These are phyloP conservation scores for Otolemur crassicaudatus DNA, from an alignment of 2,797 vertebrate species.

Conservation along the genomic window DNA sequence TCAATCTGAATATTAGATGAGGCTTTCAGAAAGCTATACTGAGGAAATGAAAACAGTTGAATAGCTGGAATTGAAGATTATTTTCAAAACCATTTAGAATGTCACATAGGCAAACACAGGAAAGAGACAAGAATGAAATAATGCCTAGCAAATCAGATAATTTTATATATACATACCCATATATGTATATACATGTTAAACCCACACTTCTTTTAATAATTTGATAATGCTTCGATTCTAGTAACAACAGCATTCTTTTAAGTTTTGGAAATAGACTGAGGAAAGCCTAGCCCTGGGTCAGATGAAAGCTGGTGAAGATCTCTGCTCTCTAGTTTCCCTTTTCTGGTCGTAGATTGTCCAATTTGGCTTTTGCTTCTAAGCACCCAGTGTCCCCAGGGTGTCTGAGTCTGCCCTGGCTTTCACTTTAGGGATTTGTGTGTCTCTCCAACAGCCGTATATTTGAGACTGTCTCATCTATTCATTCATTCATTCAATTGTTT, in stretches of 20 bases:
- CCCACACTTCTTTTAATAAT: constrained; percentile 23
- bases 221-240: neutral
- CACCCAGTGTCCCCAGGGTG: neutral
- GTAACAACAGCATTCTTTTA: neutral
- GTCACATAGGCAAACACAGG: constrained; percentile 36
- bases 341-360: neutral
- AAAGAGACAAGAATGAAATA: constrained; percentile 43
- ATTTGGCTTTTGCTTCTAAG: neutral
- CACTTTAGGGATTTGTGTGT: neutral
- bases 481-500: neutral
- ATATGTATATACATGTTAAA: neutral
- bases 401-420: neutral
- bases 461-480: neutral
- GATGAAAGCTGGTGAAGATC: neutral
- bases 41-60: constrained; percentile 55
- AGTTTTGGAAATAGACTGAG: constrained; percentile 18
- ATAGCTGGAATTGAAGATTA: constrained; percentile 61
- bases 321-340: neutral
- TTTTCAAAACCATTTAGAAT: constrained; percentile 65
- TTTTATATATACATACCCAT: neutral
- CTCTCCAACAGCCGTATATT: neutral
- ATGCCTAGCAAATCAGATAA: constrained; percentile 34
- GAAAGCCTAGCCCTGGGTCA: neutral
- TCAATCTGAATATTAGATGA: constrained; percentile 42
- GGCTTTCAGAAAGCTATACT: constrained; percentile 42